Conservation (phyloP, 2,888 invertebrate species). For the Drosophila meridiana region DNA sequence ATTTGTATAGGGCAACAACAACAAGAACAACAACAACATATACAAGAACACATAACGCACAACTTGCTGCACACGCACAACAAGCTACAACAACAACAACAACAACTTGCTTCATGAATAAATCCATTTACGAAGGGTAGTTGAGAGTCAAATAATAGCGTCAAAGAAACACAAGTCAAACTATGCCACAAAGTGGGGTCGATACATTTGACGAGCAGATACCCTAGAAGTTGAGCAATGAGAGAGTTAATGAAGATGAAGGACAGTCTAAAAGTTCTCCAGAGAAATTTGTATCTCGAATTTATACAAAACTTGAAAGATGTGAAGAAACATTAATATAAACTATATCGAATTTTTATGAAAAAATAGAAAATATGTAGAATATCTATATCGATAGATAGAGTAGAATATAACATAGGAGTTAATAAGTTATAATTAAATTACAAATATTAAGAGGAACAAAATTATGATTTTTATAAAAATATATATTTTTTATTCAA, state of each 20-base stretch:
- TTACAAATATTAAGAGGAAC: no score
- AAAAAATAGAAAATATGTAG: no score
- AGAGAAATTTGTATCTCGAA: no score
- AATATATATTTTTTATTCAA: background rate
- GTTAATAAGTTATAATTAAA: no score
- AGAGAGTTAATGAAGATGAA: background rate
- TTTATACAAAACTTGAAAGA: no score
- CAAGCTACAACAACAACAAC: conserved; percentile 26
- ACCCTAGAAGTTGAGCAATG: conserved; percentile 18
- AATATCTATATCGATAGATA: no score
- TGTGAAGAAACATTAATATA: no score
- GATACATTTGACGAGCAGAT: conserved; percentile 13
- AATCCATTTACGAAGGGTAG: conserved; percentile 63
- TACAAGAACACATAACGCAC: conserved; percentile 9
- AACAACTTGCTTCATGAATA: conserved; percentile 50
- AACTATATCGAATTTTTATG: no score
- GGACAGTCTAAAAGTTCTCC: background rate
- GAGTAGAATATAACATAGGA: no score
- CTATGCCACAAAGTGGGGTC: background rate
- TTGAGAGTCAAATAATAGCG: conserved; percentile 65
- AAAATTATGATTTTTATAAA: no score
- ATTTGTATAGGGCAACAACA: conserved; percentile 66
- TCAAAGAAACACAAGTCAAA: conserved; percentile 50
- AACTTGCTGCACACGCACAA: conserved; percentile 47
- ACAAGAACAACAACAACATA: background rate